Percentiles rank a stretch among this genome's conserved stretches.
These are phyloP conservation scores for Caenorhabditis sp. DNA, from an alignment of 2,888 invertebrate species.

Conservation along the genomic window DNA sequence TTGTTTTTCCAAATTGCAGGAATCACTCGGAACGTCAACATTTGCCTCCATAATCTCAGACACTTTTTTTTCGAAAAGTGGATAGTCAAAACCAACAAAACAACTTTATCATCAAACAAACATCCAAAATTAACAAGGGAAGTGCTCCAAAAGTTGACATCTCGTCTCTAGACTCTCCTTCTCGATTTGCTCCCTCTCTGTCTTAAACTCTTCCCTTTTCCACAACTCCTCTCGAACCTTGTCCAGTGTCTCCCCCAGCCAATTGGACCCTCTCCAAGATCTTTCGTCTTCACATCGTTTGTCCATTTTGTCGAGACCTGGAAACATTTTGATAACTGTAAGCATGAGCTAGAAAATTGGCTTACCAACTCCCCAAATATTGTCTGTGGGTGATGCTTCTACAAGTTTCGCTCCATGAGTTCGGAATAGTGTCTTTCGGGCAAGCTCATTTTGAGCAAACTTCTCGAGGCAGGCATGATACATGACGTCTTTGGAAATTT, in stretches of 20 bases:
- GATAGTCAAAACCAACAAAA: too few relatives aligned
- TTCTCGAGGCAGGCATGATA: conserved; percentile 34
- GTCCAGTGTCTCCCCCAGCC: conserved; percentile 46
- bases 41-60: too few relatives aligned
- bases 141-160: conserved; percentile 14
- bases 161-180: conserved; percentile 25
- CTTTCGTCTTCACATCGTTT: conserved; percentile 19
- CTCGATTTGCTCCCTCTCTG: background rate
- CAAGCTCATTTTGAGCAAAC: conserved; percentile 24
- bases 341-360: too few relatives aligned
- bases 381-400: conserved; percentile 49
- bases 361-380: conserved; percentile 52
- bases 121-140: background rate
- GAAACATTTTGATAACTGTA: background rate
- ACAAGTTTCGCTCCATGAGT: conserved; percentile 50
- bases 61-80: too few relatives aligned
- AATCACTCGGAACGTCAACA: too few relatives aligned
- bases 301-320: conserved; percentile 38
- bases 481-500: conserved; percentile 28
- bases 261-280: conserved; percentile 43
- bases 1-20: too few relatives aligned
- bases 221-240: conserved; percentile 49
- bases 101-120: too few relatives aligned
- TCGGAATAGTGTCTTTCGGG: conserved; percentile 24
- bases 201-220: conserved; percentile 2